Evolutionary conservation across 2,797 vertebrate species (phyloP).

Genomic region (Chaunax sp.): DNA sequence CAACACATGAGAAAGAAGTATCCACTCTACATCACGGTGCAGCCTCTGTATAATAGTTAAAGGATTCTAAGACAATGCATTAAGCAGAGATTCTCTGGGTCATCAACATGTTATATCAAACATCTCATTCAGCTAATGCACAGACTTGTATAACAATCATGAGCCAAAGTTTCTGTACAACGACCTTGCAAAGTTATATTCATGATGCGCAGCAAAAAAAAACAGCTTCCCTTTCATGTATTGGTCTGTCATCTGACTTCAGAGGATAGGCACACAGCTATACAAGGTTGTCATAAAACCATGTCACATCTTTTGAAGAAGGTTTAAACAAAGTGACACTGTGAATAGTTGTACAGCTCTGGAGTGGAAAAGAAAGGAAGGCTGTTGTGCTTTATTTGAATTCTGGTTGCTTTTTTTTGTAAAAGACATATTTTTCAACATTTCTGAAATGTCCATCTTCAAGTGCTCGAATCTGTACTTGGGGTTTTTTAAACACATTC

Average conservation of each 20-base stretch:
- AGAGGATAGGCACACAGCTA: constrained; percentile 39
- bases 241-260: constrained; percentile 49
- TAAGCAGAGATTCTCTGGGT: constrained; percentile 39
- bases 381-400: constrained; percentile 22
- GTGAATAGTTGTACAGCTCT: constrained; percentile 22
- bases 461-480: background rate
- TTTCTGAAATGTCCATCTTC: constrained; percentile 1
- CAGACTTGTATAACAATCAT: constrained; percentile 29
- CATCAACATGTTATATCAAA: constrained; percentile 34
- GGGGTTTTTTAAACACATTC: no score
- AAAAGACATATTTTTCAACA: background rate
- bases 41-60: constrained; percentile 2
- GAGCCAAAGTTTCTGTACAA: constrained; percentile 50
- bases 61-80: constrained; percentile 15
- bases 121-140: constrained; percentile 46
- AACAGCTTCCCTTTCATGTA: constrained; percentile 57
- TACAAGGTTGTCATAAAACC: constrained; percentile 43
- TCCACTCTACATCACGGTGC: background rate
- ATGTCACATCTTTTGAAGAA: constrained; percentile 43
- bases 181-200: constrained; percentile 52
- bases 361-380: constrained; percentile 14
- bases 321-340: constrained; percentile 50
- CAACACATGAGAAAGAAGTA: background rate
- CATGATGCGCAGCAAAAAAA: constrained; percentile 50
- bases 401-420: constrained; percentile 11